These are phyloP conservation scores for Dendrophyllia cribrosa DNA, from an alignment of 64 coral and sea anemone species.

Conservation along the genomic window DNA sequence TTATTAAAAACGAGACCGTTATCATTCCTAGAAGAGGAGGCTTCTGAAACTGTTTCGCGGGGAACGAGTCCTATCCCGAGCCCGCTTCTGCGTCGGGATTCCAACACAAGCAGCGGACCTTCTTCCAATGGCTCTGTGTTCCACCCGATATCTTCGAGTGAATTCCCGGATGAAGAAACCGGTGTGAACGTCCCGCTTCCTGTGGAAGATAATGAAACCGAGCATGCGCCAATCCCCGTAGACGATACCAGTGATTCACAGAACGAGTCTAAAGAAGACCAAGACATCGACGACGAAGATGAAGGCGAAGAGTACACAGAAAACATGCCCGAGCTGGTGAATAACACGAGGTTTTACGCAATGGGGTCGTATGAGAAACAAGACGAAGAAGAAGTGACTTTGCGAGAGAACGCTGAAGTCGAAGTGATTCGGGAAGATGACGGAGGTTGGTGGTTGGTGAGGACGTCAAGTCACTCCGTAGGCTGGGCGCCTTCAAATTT, in stretches of 20 bases:
- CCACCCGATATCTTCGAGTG: not conserved
- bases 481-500: conserved; percentile 96
- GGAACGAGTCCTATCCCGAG: conserved; percentile 18
- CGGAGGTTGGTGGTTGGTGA: conserved; percentile 87
- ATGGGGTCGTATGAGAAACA: conserved; percentile 66
- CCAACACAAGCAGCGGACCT: not conserved
- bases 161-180: not conserved
- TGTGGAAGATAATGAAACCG: not conserved
- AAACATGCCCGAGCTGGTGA: not conserved
- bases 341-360: conserved; percentile 25
- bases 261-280: not conserved
- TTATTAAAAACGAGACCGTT: not conserved
- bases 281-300: not conserved
- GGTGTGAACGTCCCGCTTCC: not conserved
- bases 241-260: not conserved
- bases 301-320: conserved; percentile 4
- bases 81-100: not conserved
- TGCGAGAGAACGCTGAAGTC: conserved; percentile 65
- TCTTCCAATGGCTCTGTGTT: not conserved
- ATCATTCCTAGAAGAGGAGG: not conserved
- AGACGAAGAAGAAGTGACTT: conserved; percentile 69
- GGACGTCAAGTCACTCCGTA: conserved; percentile 64
- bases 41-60: not conserved
- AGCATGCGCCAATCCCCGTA: not conserved
- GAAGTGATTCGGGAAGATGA: conserved; percentile 76